Conservation (phyloP, 2,113 vertebrate species). For the Argyrosomus japonicus region DNA sequence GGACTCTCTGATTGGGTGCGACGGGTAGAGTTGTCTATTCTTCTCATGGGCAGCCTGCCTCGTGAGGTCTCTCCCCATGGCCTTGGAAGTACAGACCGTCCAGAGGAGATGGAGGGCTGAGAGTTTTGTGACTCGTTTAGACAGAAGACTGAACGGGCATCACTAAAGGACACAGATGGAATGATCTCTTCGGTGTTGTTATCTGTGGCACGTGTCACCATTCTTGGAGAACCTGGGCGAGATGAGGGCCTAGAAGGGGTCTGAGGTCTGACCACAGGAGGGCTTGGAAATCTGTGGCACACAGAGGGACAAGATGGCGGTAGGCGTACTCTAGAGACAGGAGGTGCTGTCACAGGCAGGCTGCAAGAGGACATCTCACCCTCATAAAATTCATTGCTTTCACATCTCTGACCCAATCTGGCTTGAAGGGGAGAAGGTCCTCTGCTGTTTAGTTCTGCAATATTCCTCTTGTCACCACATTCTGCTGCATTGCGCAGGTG, state of each 20-base stretch:
- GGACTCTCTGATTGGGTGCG: slow-evolving; percentile 84
- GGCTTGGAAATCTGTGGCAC: slow-evolving; percentile 67
- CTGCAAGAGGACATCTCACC: slow-evolving; percentile 37
- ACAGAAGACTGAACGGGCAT: slow-evolving; percentile 87
- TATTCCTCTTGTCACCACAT: slow-evolving; percentile 22
- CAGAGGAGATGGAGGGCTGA: slow-evolving; percentile 32
- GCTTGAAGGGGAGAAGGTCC: slow-evolving; percentile 54
- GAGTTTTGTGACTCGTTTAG: slow-evolving; percentile 78
- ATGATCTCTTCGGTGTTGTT: slow-evolving; percentile 64
- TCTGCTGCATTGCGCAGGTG: slow-evolving; percentile 80
- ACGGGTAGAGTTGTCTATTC: slow-evolving; percentile 79
- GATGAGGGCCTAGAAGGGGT: slow-evolving; percentile 43
- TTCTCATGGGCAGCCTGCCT: slow-evolving; percentile 74
- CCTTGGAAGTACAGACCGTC: slow-evolving; percentile 71
- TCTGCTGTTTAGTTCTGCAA: slow-evolving; percentile 35
- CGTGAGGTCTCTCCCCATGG: slow-evolving; percentile 47
- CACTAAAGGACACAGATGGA: slow-evolving; percentile 78
- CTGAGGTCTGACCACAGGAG: slow-evolving; percentile 63
- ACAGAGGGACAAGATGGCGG: slow-evolving; percentile 73
- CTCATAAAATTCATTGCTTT: slow-evolving; percentile 46
- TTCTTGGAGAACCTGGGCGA: slow-evolving; percentile 77
- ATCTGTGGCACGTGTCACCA: slow-evolving; percentile 56
- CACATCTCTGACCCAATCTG: slow-evolving; percentile 38
- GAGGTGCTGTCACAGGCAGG: slow-evolving; percentile 72
- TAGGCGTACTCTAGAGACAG: slow-evolving; percentile 79